Conservation (phyloP, 2,888 invertebrate species). For the Cephalotes varians region DNA sequence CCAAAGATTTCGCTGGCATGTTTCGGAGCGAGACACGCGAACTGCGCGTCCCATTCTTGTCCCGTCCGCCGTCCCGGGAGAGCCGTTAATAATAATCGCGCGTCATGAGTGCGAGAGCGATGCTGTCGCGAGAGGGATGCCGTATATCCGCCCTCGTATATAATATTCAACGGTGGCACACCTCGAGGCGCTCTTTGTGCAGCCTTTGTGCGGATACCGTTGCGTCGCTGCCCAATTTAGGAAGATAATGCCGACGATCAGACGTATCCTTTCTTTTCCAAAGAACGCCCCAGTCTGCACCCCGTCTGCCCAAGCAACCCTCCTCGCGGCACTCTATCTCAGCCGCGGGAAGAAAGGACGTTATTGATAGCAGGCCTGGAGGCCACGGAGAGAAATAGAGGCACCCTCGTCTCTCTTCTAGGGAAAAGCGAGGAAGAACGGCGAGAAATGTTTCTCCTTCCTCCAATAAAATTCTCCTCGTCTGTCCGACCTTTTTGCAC, state of each 20-base stretch:
- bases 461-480: slow-evolving; percentile 54
- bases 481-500: slow-evolving; percentile 47
- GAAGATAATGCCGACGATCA: slow-evolving; percentile 80
- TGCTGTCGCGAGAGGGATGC: slow-evolving; percentile 34
- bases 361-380: slow-evolving; percentile 77
- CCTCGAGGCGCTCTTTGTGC: slow-evolving; percentile 55
- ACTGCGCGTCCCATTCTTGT: slow-evolving; percentile 22
- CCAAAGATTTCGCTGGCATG: background rate
- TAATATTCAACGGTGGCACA: slow-evolving; percentile 55
- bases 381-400: slow-evolving; percentile 59
- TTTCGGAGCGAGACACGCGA: slow-evolving; percentile 21
- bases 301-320: slow-evolving; percentile 18
- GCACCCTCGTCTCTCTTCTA: slow-evolving; percentile 52
- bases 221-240: slow-evolving; percentile 76
- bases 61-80: slow-evolving; percentile 36
- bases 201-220: slow-evolving; percentile 70
- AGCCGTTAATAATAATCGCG: slow-evolving; percentile 70
- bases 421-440: slow-evolving; percentile 38
- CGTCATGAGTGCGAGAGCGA: slow-evolving; percentile 54
- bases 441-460: slow-evolving; percentile 42
- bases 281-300: slow-evolving; percentile 22
- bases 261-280: slow-evolving; percentile 71
- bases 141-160: slow-evolving; percentile 38
- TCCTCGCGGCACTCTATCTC: slow-evolving; percentile 58
- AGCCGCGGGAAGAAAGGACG: slow-evolving; percentile 64